Base-by-base conservation (phyloP, 2,113 vertebrate genomes). In the Python bivittatus region DNA sequence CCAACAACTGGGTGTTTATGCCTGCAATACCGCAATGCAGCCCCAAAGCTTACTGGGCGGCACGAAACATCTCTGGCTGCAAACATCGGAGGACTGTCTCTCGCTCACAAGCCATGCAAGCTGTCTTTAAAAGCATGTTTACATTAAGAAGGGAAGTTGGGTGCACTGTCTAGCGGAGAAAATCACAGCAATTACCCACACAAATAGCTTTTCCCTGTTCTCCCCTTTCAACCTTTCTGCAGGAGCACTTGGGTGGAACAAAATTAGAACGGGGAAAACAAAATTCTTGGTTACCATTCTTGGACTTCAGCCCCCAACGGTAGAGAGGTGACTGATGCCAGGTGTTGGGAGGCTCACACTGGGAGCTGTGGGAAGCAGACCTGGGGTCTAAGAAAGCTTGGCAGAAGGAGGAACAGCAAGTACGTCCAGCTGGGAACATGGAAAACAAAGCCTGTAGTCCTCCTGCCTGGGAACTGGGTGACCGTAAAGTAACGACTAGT, bases 151-250 rank as follows among this genome's bases (percentile, higher is more conserved):
- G 96, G 95, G 85, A 95, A 96, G 95, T 94, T 95, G 95, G 96
- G 96, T 91, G 29, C 90, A 72, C 68, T 91, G 95, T 95, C 96
- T 97, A 93, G 96, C 93, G 86, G 95, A 96, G 96, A 96, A 97
- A 97, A 97, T 97, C 96, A 96, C 95, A 92, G 96, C 96, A 96
- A 97, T 97, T 97, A 97, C 94, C 95, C 95, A 94, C 97, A 96
- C 93, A 97, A 97, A 97, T 95, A 96, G 96, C 96, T 96, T 96
- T 95, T 25, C 94, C 88, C 95, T 94, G 91, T 94, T 88, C 94
- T 96, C 96, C 93, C 91, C 92, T 93, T 27, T 90, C 89, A 88
- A 95, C 92, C 94, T 96, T 97, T 96, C 96, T 95, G 95, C 96
- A 95, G 94, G 96, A 97, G 94, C 95, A 93, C 94, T 79, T 96